Base-by-base conservation (phyloP, 1,140 invertebrate genomes). In the Pararge aegeria region DNA sequence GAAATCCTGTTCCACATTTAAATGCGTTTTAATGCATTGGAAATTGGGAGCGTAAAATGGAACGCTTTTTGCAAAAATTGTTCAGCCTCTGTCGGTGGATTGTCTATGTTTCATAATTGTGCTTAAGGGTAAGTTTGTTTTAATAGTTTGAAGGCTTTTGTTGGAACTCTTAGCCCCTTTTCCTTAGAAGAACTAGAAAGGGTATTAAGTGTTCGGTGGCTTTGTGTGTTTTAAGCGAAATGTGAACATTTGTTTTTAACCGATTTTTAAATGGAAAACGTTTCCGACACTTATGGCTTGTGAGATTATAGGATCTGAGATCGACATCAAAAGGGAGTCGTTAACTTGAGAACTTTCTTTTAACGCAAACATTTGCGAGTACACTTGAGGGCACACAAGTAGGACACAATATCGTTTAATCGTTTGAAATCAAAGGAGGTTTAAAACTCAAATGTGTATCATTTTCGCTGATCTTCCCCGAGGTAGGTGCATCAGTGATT, bases 1-100 rank as follows among this genome's bases (percentile, higher is more conserved):
- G 74, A 68, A 74, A 67, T 68, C 66, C 70, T 78, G 77, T 55
- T 75, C 73, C 61, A 73, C 73, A 77, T 75, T 80, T 80, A 66
- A 79, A 79, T 75, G 73, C 68, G 58, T 66, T 72, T 67, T 75
- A 69, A 68, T 66, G 62, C 58, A 62, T 66, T 66, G 55, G 56
- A 58, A 63, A 64, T 67, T 67, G 63, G 61, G 55, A 63, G 58
- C 61, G 61, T 60, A 62, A 59, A 64, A 67, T 59, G 60, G 49
- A 68, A 63, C 60, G 67, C 59, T 69, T 63, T 58, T 46, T 59
- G 55, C 63, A 50, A 59, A 66, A 62, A 53, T 61, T 48, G 56
- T 61, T 59, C 37, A 38, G 54, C 40, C 54, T 63, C 61, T 63
- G 61, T 52, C 53, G 54, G 44, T 55, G 30, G 42, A 53, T 62